A percentile compares a stretch with the other conserved stretches of the same genome.
phyloP scores from a whole-genome alignment of 2,888 invertebrate species.

The Spodoptera picta region DNA sequence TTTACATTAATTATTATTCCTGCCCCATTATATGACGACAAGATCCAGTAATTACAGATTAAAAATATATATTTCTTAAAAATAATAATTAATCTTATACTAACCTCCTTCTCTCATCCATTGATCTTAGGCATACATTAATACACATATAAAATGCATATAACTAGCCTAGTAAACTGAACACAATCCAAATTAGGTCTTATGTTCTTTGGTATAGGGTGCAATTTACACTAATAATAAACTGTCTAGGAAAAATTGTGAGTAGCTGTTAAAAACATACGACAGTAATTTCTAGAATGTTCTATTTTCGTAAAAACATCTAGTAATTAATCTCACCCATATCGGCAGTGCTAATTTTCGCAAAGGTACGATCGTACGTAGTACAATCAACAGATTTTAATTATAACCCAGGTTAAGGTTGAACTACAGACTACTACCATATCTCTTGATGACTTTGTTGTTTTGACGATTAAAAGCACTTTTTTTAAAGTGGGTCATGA shows the following conservation, averaged over 20 bases:
- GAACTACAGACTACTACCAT: too few species aligned
- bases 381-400: background rate
- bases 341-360: conserved; percentile 42
- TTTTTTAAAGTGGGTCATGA: too few species aligned
- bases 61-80: conserved; percentile 7
- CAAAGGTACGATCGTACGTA: conserved; percentile 29
- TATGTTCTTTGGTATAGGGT: conserved; percentile 28
- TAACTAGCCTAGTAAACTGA: conserved; percentile 73
- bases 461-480: too few species aligned
- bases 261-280: background rate
- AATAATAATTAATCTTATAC: conserved; percentile 11
- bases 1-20: conserved; percentile 6
- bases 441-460: too few species aligned
- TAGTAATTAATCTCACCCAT: background rate
- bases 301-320: too few species aligned
- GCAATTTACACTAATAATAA: conserved; percentile 14
- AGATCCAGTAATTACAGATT: conserved; percentile 12
- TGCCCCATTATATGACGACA: conserved; percentile 37
- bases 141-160: conserved; percentile 79
- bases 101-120: conserved; percentile 36
- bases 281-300: too few species aligned
- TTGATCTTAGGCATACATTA: conserved; percentile 71
- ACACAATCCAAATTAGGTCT: conserved; percentile 49
- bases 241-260: background rate
- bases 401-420: too few species aligned